phyloP scores from a whole-genome alignment of 2,888 invertebrate genomes.

The Hetaerina titia region DNA sequence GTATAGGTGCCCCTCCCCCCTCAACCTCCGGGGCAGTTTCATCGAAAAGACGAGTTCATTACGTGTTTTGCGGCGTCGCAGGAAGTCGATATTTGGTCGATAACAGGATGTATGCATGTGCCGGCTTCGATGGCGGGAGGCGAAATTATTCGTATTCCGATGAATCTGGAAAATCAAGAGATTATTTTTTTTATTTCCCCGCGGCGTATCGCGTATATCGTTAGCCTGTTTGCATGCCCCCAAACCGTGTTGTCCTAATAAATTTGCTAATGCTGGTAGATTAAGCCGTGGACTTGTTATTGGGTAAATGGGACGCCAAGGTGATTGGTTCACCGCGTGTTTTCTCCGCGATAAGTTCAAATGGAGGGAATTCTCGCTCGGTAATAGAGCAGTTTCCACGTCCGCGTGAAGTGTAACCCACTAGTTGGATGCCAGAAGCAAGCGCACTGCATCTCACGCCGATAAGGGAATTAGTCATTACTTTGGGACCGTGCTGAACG shows the following conservation, averaged over 20 bases:
- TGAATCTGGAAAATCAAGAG: background rate
- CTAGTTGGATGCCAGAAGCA: background rate
- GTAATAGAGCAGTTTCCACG: conserved; percentile 34
- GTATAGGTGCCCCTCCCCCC: background rate
- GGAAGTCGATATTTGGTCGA: conserved; percentile 13
- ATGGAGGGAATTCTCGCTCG: background rate
- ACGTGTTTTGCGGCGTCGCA: conserved; percentile 23
- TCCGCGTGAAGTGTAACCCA: background rate
- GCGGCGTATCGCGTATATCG: background rate
- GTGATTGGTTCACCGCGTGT: background rate
- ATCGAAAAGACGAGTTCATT: conserved; percentile 38
- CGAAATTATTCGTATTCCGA: conserved; percentile 13
- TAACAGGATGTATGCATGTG: conserved; percentile 32
- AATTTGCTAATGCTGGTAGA: background rate
- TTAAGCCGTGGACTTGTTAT: background rate
- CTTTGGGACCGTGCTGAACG: conserved; percentile 2
- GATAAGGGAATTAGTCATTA: conserved; percentile 23
- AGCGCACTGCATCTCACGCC: background rate
- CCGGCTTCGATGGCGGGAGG: background rate
- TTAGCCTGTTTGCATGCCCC: background rate
- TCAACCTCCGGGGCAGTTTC: conserved; percentile 12
- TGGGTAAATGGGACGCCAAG: background rate
- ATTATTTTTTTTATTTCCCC: background rate
- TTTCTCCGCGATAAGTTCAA: conserved; percentile 50
- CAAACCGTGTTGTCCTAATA: background rate